A percentile compares a stretch with the other conserved stretches of the same genome.
Evolutionary conservation across 1,140 invertebrate genomes (phyloP).

Genomic region (Papilio aristodemus): DNA sequence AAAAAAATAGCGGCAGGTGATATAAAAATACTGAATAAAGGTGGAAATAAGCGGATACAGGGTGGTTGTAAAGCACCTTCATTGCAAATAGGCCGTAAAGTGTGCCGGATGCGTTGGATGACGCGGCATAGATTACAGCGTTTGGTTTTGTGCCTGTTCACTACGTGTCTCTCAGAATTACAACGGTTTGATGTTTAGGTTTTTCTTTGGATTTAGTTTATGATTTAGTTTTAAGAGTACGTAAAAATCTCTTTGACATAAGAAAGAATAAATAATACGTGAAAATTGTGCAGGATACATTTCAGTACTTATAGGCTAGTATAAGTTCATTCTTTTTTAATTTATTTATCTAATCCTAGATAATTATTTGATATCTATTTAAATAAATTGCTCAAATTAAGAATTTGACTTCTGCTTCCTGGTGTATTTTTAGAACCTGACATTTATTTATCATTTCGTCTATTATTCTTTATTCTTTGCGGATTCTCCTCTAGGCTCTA

Average conservation of each 20-base stretch:
- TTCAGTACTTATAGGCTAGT: too few species aligned
- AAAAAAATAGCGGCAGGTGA: constrained; percentile 41
- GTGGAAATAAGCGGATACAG: constrained; percentile 45
- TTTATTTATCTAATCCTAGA: too few species aligned
- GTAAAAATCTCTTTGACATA: too few species aligned
- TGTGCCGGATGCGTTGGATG: constrained; percentile 46
- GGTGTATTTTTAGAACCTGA: too few species aligned
- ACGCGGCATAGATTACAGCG: constrained; percentile 22
- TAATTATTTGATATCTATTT: too few species aligned
- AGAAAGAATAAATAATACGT: too few species aligned
- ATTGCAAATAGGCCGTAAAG: constrained; percentile 67
- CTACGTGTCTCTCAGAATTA: constrained; percentile 29
- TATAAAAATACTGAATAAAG: constrained; percentile 45
- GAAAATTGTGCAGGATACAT: too few species aligned
- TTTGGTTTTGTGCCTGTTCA: constrained; percentile 32
- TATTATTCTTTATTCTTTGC: constrained; percentile 45
- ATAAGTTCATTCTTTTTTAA: too few species aligned
- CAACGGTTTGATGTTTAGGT: background rate
- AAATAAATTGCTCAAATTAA: too few species aligned
- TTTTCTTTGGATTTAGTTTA: background rate
- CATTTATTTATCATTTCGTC: too few species aligned
- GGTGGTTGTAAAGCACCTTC: constrained; percentile 57
- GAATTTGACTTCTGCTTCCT: too few species aligned
- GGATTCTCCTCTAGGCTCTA: constrained; percentile 52
- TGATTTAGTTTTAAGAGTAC: too few species aligned